Conservation (phyloP, 2,888 invertebrate genomes). For the Erebia ligea region DNA sequence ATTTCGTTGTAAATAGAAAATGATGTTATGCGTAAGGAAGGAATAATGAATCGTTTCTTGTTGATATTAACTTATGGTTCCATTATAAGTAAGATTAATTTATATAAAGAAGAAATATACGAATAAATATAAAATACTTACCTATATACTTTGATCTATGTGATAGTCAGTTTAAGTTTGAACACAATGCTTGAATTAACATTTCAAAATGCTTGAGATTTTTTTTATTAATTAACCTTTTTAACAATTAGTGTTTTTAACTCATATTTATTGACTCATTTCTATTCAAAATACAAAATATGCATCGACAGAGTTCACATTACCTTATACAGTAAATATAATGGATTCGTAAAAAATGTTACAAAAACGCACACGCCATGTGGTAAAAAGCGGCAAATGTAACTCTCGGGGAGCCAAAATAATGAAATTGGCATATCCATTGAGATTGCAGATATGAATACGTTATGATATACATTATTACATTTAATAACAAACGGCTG, state of each 20-base stretch:
- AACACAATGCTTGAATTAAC: no score
- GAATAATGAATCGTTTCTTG: constrained; percentile 76
- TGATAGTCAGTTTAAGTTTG: no score
- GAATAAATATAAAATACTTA: no score
- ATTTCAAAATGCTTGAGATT: no score
- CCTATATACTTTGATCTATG: no score
- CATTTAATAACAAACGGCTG: constrained; percentile 78
- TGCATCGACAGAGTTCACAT: no score
- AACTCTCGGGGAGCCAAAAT: constrained; percentile 44
- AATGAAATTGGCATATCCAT: constrained; percentile 73
- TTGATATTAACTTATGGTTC: constrained; percentile 36
- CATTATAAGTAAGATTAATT: not conserved
- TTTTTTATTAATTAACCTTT: no score
- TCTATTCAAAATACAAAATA: no score
- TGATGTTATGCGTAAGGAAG: constrained; percentile 76
- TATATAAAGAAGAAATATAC: not conserved
- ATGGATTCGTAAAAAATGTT: constrained; percentile 13
- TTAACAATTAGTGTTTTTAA: no score
- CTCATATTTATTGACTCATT: no score
- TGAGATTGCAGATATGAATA: constrained; percentile 80
- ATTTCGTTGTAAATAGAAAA: constrained; percentile 81
- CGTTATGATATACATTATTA: constrained; percentile 80
- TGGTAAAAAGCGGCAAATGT: constrained; percentile 36
- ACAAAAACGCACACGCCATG: constrained; percentile 24
- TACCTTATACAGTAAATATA: no score